Evolutionary conservation across 2,888 invertebrate genomes (phyloP), one percentile per base, ranked within the genome.

Genomic region (Ornithoptera alexandrae): DNA sequence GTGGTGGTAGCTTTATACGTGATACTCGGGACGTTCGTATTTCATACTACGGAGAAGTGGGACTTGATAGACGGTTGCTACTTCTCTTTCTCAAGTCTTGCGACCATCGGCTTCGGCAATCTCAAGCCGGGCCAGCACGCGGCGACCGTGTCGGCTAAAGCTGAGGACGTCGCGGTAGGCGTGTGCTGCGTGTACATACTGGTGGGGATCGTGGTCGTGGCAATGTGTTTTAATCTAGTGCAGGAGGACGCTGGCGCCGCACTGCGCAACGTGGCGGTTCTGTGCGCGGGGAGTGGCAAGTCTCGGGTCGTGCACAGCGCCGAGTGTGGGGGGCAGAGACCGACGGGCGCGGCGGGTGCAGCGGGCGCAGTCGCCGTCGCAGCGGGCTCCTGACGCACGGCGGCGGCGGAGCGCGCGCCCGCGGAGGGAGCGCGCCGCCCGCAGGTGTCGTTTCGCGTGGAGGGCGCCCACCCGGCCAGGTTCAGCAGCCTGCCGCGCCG

Each of bases 41-140:
- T 99, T 87, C 96, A 97, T 72, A 94, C 96, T 67, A 96, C 98
- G 83, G 99, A 99, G 86, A 95, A 95, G 76, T 99, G 99, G 99
- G 96, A 95, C 72, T 94, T 97, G 58, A 93, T 98, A 67, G 98
- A 98, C 81, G 98, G 98, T 50, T 94, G 95, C 72, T 96, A 96
- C 84, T 96, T 96, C 83, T 96, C 96, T 78, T 96, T 96, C 86
- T 95, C 96, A 22, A 96, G 95, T 72, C 90, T 95, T 73, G 96
- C 97, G 36, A 97, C 97, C 17, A 97, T 97, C 75, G 97, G 97
- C 1, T 97, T 97, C 80, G 97, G 97, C 0, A 96, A 97, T 79
- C 86, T 97, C 74, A 93, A 95, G 68, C 97, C 97, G 0, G 95
- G 95, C 3, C 85, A 90, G 30, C 92, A 94, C 70, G 90, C 90